Evolutionary conservation across 1,140 invertebrate genomes (phyloP).

Genomic region (Choristoneura fumiferana): DNA sequence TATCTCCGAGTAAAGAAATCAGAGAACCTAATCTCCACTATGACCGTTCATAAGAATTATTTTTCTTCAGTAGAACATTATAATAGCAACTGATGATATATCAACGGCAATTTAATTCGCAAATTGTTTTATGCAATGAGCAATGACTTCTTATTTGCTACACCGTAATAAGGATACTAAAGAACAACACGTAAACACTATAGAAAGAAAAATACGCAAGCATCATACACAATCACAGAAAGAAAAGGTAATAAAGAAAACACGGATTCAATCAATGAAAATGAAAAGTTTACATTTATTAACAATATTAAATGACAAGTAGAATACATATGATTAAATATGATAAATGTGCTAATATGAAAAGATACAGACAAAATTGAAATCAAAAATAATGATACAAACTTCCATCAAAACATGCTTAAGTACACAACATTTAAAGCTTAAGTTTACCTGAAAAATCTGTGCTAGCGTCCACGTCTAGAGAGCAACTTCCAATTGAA

Average conservation of each 20-base stretch:
- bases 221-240: slow-evolving; percentile 18
- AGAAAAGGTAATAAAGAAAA: slow-evolving; percentile 24
- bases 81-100: too few species aligned
- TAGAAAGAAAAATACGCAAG: background rate
- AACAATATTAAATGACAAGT: slow-evolving; percentile 21
- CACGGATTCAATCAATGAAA: slow-evolving; percentile 21
- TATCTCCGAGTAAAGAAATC: too few species aligned
- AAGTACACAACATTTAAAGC: slow-evolving; percentile 29
- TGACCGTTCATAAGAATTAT: too few species aligned
- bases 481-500: slow-evolving; percentile 89
- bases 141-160: too few species aligned
- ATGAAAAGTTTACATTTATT: slow-evolving; percentile 23
- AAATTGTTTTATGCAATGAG: too few species aligned
- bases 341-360: slow-evolving; percentile 9
- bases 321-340: slow-evolving; percentile 18
- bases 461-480: slow-evolving; percentile 88
- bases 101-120: too few species aligned
- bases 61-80: too few species aligned
- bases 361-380: background rate
- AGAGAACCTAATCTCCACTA: too few species aligned
- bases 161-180: too few species aligned
- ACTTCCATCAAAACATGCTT: slow-evolving; percentile 16
- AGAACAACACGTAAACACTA: too few species aligned
- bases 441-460: slow-evolving; percentile 86
- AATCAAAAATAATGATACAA: slow-evolving; percentile 1